Conservation (phyloP, 2,888 invertebrate species). For the Eustalomyia histrio region DNA sequence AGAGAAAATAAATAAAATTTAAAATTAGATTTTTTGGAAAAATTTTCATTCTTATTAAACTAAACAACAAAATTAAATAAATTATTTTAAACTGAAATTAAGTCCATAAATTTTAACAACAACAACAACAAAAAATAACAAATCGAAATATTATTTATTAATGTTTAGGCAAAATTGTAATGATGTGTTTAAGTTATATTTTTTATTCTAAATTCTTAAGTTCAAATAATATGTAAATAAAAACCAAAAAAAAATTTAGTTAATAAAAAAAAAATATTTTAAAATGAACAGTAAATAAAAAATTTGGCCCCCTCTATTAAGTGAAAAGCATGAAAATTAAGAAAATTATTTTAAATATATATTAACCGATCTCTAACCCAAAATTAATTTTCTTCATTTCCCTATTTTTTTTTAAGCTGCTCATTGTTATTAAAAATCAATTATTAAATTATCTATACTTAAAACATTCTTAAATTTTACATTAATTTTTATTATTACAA, state of each 20-base stretch:
- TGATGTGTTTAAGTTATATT: slow-evolving; percentile 18
- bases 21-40: slow-evolving; percentile 58
- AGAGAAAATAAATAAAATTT: slow-evolving; percentile 37
- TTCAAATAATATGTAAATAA: slow-evolving; percentile 55
- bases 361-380: slow-evolving; percentile 7
- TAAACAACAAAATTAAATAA: slow-evolving; percentile 20
- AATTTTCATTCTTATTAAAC: slow-evolving; percentile 44
- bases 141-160: slow-evolving; percentile 66
- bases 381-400: neutral
- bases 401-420: slow-evolving; percentile 28
- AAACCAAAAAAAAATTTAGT: neutral
- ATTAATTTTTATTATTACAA: slow-evolving; percentile 45
- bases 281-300: neutral
- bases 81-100: slow-evolving; percentile 34
- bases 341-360: neutral
- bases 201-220: slow-evolving; percentile 34
- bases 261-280: slow-evolving; percentile 1
- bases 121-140: slow-evolving; percentile 63
- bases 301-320: slow-evolving; percentile 34
- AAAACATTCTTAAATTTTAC: slow-evolving; percentile 23
- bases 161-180: slow-evolving; percentile 12
- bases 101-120: slow-evolving; percentile 69
- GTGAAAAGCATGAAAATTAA: neutral
- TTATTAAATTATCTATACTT: neutral
- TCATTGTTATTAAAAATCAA: slow-evolving; percentile 21